A percentile compares a stretch with the other conserved stretches of the same genome.
Evolutionary conservation across 2,797 vertebrate species (phyloP).

Genomic region (Pipistrellus kuhlii): DNA sequence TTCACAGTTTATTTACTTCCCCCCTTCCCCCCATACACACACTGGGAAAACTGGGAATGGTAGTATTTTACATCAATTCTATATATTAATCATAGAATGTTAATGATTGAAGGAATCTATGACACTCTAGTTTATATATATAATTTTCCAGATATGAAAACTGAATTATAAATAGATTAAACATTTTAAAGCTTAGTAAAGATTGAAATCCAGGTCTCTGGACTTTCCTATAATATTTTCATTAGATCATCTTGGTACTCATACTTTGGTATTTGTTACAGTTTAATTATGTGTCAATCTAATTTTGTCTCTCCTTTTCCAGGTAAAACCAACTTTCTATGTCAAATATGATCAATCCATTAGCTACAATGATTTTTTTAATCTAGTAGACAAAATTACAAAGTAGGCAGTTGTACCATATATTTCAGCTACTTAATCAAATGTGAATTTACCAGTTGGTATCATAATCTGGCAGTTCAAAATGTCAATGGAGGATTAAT

Average conservation of each 20-base stretch:
- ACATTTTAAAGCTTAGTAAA: constrained; percentile 25
- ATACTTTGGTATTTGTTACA: neutral
- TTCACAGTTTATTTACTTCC: constrained; percentile 36
- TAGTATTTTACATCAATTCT: constrained; percentile 51
- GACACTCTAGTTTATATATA: constrained; percentile 29
- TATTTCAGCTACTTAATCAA: constrained; percentile 47
- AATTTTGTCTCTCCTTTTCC: neutral
- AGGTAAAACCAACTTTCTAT: neutral
- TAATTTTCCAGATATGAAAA: constrained; percentile 64
- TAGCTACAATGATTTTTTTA: neutral
- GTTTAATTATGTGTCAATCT: constrained; percentile 8
- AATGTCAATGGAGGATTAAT: neutral
- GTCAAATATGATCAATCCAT: neutral
- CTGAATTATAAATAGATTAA: constrained; percentile 33
- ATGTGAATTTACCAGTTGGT: neutral
- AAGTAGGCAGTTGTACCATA: neutral
- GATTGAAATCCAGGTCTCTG: neutral
- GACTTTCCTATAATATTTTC: neutral
- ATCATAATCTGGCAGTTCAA: neutral
- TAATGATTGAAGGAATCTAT: constrained; percentile 15
- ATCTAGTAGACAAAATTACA: neutral
- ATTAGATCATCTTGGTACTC: neutral
- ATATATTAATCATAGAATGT: constrained; percentile 35
- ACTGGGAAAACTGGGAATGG: constrained; percentile 40
- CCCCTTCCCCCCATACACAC: no score